Evolutionary conservation across 2,113 vertebrate genomes (phyloP).

Genomic region (Poecile atricapillus): DNA sequence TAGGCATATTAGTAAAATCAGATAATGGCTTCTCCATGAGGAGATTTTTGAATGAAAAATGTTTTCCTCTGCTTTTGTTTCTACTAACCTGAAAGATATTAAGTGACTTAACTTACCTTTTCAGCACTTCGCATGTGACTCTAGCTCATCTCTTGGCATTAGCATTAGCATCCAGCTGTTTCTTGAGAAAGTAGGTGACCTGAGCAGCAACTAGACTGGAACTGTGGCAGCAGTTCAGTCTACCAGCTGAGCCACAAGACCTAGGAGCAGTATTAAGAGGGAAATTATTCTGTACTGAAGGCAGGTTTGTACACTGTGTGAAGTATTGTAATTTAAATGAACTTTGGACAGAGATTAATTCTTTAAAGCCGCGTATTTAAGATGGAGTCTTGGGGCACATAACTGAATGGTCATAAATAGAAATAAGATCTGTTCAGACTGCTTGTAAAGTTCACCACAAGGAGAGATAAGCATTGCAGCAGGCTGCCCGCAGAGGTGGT

Average conservation of each 20-base stretch:
- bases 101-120: conserved; percentile 12
- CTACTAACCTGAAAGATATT: neutral
- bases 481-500: neutral
- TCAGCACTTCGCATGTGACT: neutral
- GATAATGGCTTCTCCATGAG: conserved; percentile 43
- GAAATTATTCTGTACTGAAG: neutral
- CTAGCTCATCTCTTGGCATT: conserved; percentile 6
- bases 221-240: neutral
- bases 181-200: neutral
- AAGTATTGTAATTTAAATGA: neutral
- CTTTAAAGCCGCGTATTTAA: neutral
- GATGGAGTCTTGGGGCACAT: neutral
- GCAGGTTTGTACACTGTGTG: neutral
- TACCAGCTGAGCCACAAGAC: neutral
- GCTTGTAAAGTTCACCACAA: neutral
- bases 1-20: conserved; percentile 41
- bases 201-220: neutral
- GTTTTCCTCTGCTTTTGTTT: neutral
- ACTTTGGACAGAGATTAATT: neutral
- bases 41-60: neutral
- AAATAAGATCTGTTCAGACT: neutral
- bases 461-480: neutral
- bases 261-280: neutral
- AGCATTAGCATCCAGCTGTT: neutral
- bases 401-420: neutral